A percentile compares a stretch with the other conserved stretches of the same genome.
phyloP scores from a whole-genome alignment of 2,113 vertebrate genomes.

The Puma concolor region DNA sequence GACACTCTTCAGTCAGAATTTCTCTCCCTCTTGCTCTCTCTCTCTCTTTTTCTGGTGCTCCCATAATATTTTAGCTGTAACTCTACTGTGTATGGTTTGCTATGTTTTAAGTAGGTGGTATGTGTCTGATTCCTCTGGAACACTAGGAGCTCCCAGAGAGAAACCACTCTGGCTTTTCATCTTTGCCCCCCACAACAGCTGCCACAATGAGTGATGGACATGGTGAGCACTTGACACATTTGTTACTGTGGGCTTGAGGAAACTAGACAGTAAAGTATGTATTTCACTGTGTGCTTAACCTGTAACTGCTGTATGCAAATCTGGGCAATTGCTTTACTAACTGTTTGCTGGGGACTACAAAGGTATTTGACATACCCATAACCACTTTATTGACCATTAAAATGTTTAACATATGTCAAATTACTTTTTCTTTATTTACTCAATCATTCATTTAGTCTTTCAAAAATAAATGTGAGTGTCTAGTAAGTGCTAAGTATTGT shows the following conservation, averaged over 20 bases:
- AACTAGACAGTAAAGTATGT: not conserved
- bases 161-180: not conserved
- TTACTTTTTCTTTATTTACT: constrained; percentile 46
- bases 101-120: not conserved
- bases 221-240: not conserved
- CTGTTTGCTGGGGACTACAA: not conserved
- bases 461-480: constrained; percentile 3
- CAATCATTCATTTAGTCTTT: constrained; percentile 11
- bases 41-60: not conserved
- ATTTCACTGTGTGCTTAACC: not conserved
- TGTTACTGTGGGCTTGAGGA: not conserved
- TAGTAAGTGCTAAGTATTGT: not conserved
- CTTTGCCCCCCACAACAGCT: not conserved
- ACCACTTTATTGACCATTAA: constrained; percentile 22
- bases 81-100: not conserved
- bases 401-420: not conserved
- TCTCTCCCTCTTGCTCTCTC: not conserved
- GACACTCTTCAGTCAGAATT: not conserved
- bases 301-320: not conserved
- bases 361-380: not conserved
- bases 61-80: not conserved
- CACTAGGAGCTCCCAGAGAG: not conserved
- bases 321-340: not conserved
- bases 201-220: not conserved
- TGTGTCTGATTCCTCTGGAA: not conserved